Evolutionary conservation across 2,797 vertebrate species (phyloP), one percentile per base, ranked within the genome.

Genomic region (Aldrovandia affinis): DNA sequence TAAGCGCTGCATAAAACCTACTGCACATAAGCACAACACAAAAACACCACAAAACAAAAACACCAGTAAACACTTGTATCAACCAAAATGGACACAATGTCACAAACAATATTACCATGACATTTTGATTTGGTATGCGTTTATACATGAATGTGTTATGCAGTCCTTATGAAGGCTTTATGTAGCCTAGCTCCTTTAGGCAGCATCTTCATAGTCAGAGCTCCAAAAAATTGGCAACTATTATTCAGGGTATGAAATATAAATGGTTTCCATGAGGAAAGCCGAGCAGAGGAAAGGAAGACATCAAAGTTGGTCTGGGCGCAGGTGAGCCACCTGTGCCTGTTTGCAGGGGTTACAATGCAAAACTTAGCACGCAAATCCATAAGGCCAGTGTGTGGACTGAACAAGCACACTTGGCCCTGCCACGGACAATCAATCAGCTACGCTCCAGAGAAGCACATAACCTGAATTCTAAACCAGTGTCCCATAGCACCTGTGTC

Each of bases 361-460:
- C 88, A 87, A 88, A 89, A 83, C 83, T 83, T 79, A 79, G 82
- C 86, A 87, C 87, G 89, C 86, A 89, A 91, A 91, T 90, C 81
- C 78, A 77, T 65, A 1, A 44, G 88, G 86, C 87, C 88, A 90
- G 85, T 87, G 86, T 84, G 85, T 70, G 68, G 84, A 80, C 85
- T 70, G 81, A 86, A 89, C 86, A 88, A 87, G 70, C 85, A 87
- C 85, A 91, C 89, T 90, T 90, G 82, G 85, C 81, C 85, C 84
- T 57, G 83, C 86, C 80, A 81, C 84, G 85, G 68, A 83, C 87
- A 86, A 87, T 87, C 86, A 88, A 88, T 86, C 85, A 85, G 77
- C 70, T 39, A 47, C 42, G 3, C 70, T 44, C 61, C 65, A 33
- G 54, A 25, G 42, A 22, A 39, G 54, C 81, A 75, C 33, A 28